phyloP scores from a whole-genome alignment of 2,888 invertebrate species.

The Busseola fusca region DNA sequence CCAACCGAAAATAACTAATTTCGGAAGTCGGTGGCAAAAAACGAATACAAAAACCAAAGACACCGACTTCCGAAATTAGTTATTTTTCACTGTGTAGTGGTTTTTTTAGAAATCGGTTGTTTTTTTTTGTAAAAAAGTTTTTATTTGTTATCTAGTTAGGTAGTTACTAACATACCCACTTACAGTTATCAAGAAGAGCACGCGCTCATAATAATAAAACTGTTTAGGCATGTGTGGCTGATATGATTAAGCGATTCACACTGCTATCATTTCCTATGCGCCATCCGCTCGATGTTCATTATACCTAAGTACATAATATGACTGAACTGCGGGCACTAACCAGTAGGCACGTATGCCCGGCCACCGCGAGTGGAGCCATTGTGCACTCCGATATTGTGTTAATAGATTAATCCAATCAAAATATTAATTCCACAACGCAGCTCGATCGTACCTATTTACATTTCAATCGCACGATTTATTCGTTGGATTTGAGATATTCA shows the following conservation, averaged over 20 bases:
- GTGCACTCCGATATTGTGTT: conserved; percentile 82
- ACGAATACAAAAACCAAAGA: too few species aligned
- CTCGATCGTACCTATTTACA: conserved; percentile 80
- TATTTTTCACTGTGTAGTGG: too few species aligned
- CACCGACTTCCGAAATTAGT: too few species aligned
- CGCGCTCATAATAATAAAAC: conserved; percentile 42
- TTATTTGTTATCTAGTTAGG: too few species aligned
- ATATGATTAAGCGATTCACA: conserved; percentile 58
- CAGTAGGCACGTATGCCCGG: conserved; percentile 48
- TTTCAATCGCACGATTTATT: conserved; percentile 82
- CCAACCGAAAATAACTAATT: too few species aligned
- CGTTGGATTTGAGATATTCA: conserved; percentile 77
- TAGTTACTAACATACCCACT: conserved; percentile 17
- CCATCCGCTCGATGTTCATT: conserved; percentile 61
- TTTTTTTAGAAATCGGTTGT: too few species aligned
- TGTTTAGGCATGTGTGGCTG: conserved; percentile 49
- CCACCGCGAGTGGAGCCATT: conserved; percentile 72
- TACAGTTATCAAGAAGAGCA: conserved; percentile 20
- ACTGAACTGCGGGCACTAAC: conserved; percentile 35
- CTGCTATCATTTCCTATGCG: conserved; percentile 60
- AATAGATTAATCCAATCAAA: conserved; percentile 89
- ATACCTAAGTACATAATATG: conserved; percentile 51
- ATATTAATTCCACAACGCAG: conserved; percentile 85
- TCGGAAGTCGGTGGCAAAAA: too few species aligned
- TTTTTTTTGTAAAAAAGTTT: too few species aligned